phyloP scores from a whole-genome alignment of 2,888 invertebrate species.

The Eledona agricola region DNA sequence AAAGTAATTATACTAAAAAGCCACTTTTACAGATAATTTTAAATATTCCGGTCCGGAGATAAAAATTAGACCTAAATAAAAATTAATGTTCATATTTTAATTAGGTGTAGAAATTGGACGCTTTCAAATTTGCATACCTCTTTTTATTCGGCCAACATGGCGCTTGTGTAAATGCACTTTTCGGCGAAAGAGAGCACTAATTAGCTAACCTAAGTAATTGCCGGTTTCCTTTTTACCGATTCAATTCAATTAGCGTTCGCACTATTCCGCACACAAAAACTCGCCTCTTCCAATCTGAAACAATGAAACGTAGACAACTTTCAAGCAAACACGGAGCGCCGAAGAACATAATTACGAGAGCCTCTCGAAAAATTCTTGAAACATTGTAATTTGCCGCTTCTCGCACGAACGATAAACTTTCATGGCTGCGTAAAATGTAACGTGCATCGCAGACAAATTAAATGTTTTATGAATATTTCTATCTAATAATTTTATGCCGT shows the following conservation, averaged over 20 bases:
- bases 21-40: slow-evolving; percentile 30
- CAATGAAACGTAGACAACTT: too few relatives aligned
- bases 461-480: slow-evolving; percentile 39
- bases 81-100: slow-evolving; percentile 35
- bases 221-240: slow-evolving; percentile 37
- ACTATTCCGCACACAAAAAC: slow-evolving; percentile 10
- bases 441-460: slow-evolving; percentile 37
- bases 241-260: slow-evolving; percentile 36
- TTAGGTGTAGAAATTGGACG: slow-evolving; percentile 23
- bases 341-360: too few relatives aligned
- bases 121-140: slow-evolving; percentile 32
- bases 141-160: slow-evolving; percentile 28
- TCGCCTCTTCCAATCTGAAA: too few relatives aligned
- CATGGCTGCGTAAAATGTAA: slow-evolving; percentile 37
- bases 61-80: slow-evolving; percentile 30
- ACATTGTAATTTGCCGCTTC: slow-evolving; percentile 16
- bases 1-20: slow-evolving; percentile 29
- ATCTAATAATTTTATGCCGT: slow-evolving; percentile 34
- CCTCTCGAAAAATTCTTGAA: neutral
- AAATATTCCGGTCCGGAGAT: slow-evolving; percentile 25
- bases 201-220: slow-evolving; percentile 39
- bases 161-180: slow-evolving; percentile 25
- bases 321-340: too few relatives aligned
- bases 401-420: slow-evolving; percentile 24
- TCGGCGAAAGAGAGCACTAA: slow-evolving; percentile 33